These are phyloP conservation scores for Parnassius apollo DNA, from an alignment of 2,888 invertebrate species.

Conservation along the genomic window DNA sequence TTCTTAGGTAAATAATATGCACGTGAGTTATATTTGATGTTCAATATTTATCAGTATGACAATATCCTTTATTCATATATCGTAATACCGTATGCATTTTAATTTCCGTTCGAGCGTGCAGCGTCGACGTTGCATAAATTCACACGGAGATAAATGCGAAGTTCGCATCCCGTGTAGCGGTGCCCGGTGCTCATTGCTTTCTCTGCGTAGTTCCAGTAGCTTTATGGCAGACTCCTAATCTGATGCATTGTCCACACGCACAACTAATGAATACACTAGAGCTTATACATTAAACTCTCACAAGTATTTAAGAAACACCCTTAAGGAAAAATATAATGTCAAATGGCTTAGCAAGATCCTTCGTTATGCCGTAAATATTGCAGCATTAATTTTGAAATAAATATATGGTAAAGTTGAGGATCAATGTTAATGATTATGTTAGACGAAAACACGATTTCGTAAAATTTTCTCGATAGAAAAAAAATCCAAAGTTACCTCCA, in stretches of 20 bases:
- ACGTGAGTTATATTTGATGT: not conserved
- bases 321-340: too few relatives aligned
- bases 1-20: too few relatives aligned
- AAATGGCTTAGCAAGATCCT: too few relatives aligned
- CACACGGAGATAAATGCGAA: conserved; percentile 22
- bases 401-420: too few relatives aligned
- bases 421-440: too few relatives aligned
- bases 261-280: conserved; percentile 17
- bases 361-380: too few relatives aligned
- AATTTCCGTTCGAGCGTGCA: conserved; percentile 19
- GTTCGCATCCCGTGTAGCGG: conserved; percentile 10
- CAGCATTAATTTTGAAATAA: too few relatives aligned
- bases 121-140: conserved; percentile 18
- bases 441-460: too few relatives aligned
- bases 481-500: too few relatives aligned
- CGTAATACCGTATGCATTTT: conserved; percentile 18
- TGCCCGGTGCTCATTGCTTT: conserved; percentile 7
- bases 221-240: conserved; percentile 17
- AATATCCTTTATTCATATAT: conserved; percentile 9
- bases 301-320: conserved; percentile 13
- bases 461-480: too few relatives aligned
- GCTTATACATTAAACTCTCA: conserved; percentile 22
- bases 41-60: conserved; percentile 1
- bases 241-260: conserved; percentile 25
- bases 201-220: conserved; percentile 20